These are phyloP conservation scores for Drosophila subsilvestris DNA, from an alignment of 2,888 invertebrate genomes.

Conservation along the genomic window DNA sequence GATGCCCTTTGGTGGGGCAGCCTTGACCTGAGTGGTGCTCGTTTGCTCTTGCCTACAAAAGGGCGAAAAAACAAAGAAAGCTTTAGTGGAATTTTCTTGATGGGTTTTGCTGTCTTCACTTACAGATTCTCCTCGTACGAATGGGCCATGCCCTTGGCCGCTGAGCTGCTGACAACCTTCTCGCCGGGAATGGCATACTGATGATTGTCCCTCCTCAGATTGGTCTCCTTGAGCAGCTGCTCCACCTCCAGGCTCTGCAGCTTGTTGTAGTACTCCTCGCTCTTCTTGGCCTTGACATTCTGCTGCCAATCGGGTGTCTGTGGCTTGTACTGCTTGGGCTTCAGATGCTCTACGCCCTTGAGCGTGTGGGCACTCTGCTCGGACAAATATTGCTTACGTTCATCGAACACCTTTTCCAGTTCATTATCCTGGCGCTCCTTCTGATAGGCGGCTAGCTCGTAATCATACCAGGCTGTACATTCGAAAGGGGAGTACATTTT, in stretches of 20 bases:
- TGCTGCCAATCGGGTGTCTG: constrained; percentile 94
- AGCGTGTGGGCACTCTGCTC: constrained; percentile 88
- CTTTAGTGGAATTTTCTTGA: neutral
- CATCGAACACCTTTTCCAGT: constrained; percentile 94
- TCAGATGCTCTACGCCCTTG: constrained; percentile 86
- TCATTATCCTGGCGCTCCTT: constrained; percentile 91
- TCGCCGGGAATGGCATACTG: constrained; percentile 94
- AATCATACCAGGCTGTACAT: constrained; percentile 94
- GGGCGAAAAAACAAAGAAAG: neutral
- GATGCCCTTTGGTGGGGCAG: constrained; percentile 85
- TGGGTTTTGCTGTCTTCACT: constrained; percentile 81
- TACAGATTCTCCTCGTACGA: constrained; percentile 93
- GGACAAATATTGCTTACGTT: constrained; percentile 89
- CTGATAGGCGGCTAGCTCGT: constrained; percentile 93
- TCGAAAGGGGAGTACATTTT: constrained; percentile 35
- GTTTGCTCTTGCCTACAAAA: constrained; percentile 57
- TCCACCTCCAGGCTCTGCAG: constrained; percentile 93
- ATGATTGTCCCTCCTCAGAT: constrained; percentile 90
- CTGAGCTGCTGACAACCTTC: constrained; percentile 90
- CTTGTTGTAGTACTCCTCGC: constrained; percentile 92
- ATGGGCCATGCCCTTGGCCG: constrained; percentile 94
- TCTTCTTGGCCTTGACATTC: constrained; percentile 91
- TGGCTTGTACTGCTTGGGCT: constrained; percentile 88
- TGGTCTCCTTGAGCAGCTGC: constrained; percentile 92
- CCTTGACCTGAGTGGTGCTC: constrained; percentile 84